These are phyloP conservation scores for Nyctereutes procyonoides DNA, from an alignment of 2,113 vertebrate genomes.

Conservation along the genomic window DNA sequence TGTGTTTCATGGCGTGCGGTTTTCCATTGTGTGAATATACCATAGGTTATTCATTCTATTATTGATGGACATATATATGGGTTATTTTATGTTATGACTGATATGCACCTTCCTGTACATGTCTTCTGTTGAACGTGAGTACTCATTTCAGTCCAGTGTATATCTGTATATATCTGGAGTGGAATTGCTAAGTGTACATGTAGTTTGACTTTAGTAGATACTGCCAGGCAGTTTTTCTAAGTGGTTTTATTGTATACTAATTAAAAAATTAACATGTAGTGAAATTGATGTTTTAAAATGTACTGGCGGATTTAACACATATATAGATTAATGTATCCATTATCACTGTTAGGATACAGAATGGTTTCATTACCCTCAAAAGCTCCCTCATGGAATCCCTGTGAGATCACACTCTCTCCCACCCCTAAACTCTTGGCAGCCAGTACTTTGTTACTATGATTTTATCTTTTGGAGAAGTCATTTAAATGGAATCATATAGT, in stretches of 20 bases:
- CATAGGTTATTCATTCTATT: not conserved
- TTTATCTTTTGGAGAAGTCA: not conserved
- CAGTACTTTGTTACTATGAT: not conserved
- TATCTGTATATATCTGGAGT: not conserved
- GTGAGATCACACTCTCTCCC: not conserved
- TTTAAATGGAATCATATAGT: not conserved
- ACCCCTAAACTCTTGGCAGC: not conserved
- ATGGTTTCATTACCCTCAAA: too few species aligned
- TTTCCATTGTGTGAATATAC: not conserved
- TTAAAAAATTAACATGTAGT: not conserved
- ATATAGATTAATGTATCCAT: not conserved
- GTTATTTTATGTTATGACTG: not conserved
- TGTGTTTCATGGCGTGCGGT: not conserved
- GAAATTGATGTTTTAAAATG: not conserved
- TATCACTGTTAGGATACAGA: not conserved
- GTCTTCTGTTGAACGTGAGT: not conserved
- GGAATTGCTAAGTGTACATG: not conserved
- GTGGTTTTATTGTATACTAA: not conserved
- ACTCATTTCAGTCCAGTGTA: not conserved
- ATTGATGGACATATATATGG: not conserved
- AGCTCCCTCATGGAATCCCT: not conserved
- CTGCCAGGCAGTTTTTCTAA: not conserved
- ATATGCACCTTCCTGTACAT: accelerated
- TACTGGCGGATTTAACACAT: not conserved
- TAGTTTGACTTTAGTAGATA: not conserved